Evolutionary conservation across 2,888 invertebrate genomes (phyloP), one percentile per base, ranked within the genome.

Genomic region (Crocallis elinguaria): DNA sequence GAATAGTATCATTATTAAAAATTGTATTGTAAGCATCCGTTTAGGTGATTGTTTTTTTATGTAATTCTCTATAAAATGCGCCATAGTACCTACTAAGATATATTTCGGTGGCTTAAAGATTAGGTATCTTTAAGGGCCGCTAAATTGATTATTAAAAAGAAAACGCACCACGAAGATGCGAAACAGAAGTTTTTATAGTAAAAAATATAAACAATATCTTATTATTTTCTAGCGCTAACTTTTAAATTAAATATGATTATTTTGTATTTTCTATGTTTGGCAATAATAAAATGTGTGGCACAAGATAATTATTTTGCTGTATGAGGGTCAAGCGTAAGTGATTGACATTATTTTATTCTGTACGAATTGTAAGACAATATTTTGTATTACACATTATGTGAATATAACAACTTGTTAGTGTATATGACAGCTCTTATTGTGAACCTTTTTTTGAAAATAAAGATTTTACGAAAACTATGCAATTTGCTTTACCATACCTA

Each of bases 371-470:
- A 63, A 61, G 65, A 60, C 66, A 66, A 67, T 71, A 67, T 74
- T 64, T 42, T 30, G 72, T 67, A 69, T 64, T 53, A 43, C 67
- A 61, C 16, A 35, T 46, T 4, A 11, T 29, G 32, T 60, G 59
- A 51, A 71, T 70, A 65, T 64, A 63, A 66, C 51, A 29, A 43
- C 27, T 78, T 82, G 79, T 84, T 82, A 71, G 69, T 72, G 75
- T 78, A 67, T 65, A 72, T 69, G 79, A 84, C 78, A 75, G 62
- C 73, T 77, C 64, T 79, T 73, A 44, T 84, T 86, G 84, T 85
- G 73, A 84, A 84, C 69, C 76, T 81, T 85, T 84, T 77, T 84
- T 80, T 75, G 64, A 67, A 80, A 87, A 86, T 84, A 86, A 88
- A 87, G 71, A 77, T 82, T 82, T 80, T 75, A 73, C 71, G 69